Evolutionary conservation across 2,797 vertebrate species (phyloP), one percentile per base, ranked within the genome.

Genomic region (Austrolebias charrua): DNA sequence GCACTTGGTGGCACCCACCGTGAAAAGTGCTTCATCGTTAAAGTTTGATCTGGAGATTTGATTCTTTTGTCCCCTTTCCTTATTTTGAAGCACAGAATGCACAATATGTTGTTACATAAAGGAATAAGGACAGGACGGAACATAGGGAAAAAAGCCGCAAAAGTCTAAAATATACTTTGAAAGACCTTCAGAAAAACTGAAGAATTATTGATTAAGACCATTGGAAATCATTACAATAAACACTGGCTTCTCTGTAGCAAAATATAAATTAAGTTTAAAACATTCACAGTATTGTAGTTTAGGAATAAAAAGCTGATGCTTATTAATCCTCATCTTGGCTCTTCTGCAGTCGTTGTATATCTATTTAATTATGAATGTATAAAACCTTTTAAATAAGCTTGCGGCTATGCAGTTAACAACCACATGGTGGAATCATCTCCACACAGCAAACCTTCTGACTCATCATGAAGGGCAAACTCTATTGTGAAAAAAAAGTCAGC

Each of bases 371-470:
- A 43, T 4, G 6, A n/a, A 33, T 62, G 3, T 16, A 18, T 49
- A 35, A 48, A 58, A 14, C 35, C 8, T 33, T 24, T 24, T 24
- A 1, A 24, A 24, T 24, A 24, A 24, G 24, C 24, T 24, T 24
- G 24, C 24, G 59, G 56, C 42, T 40, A 43, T 71, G 40, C 66
- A 77, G 29, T 48, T 5, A 74, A 15, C 50, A 61, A 65, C 81
- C 89, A 88, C 85, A 55, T 7, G 88, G 74, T 66, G 89, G 78
- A 83, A 16, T 28, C 31, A 58, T 74, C 45, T 46, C 52, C 69
- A 40, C 42, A 31, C 38, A 60, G 61, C 56, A 66, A 77, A 57
- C 43, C 33, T n/a, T 31, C 28, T 6, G 31, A 57, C 43, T 50
- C 28, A 14, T 8, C n/a, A 15, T 54, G 20, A 7, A 12, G 44